Base-by-base conservation (phyloP, 1,140 invertebrate species). In the Drosophila biarmipes region DNA sequence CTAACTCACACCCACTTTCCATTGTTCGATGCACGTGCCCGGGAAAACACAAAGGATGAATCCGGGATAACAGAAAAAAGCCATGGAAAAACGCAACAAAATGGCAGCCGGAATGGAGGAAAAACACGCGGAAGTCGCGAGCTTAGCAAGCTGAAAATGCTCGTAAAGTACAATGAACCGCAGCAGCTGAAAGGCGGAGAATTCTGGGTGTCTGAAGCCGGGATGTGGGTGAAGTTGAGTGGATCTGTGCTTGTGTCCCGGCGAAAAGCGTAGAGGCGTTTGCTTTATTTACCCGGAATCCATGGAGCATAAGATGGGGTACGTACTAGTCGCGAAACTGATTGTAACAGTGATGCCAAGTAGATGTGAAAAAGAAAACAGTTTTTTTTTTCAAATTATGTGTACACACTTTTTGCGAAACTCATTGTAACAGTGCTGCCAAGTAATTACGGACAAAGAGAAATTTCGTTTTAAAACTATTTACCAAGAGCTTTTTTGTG, bases 161-260 rank as follows among this genome's bases (percentile, higher is more conserved):
- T 78, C 71, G 69, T 79, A 89, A 71, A 89, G 84, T 79, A 89
- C 82, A 87, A 87, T 87, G 82, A 87, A 87, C 82, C 76, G 63
- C 61, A 82, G 68, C 45, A 71, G 68, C 76, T 37, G 43, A 10
- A 24, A 17, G 51, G 49, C 15, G 52, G 42, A 43, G 42, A 42
- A 24, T 38, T 37, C 42, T 21, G 8, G 46, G 21, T 15, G 45
- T 35, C 19, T 45, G 42, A 4, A 46, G 21, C 40, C 10, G 21
- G 51, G 42, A 58, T 66, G 71, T 74, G 73, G 59, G 61, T 62
- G 77, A 68, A 73, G 82, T 74, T 69, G 82, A 86, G 78, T 82
- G 82, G 78, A 75, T 87, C 82, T 73, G 51, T 48, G 61, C 49
- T 63, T 69, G 48, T 76, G 73, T 53, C 49, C 55, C 19, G 42